Evolutionary conservation across 2,797 vertebrate species (phyloP), one percentile per base, ranked within the genome.

Genomic region (Argentina silus): DNA sequence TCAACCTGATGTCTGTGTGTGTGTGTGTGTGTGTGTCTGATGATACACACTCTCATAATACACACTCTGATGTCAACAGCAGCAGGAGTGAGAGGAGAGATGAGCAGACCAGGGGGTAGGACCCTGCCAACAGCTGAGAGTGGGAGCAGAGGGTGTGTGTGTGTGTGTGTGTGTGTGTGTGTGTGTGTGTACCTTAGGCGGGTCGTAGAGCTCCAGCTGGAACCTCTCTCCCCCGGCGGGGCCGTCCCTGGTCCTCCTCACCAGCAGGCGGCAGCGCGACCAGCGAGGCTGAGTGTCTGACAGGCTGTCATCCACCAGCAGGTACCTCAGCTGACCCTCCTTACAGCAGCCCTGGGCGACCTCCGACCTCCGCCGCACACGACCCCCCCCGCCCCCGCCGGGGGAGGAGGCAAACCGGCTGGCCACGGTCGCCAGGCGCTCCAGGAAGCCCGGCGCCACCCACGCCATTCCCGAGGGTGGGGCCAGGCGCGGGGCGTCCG

Each of bases 131-230:
- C 10, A 47, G 10, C 10, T 47, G 45, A 5, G 45, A 5, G 45
- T 47, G 45, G 5, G 45, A 5, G n/a, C n/a, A n/a, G n/a, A n/a
- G n/a, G n/a, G n/a, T n/a, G n/a, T n/a, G 8, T 9, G 48, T 50
- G 48, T 14, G 48, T 50, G 8, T 50, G 2, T 7, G 48, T 50
- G 48, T 2, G 2, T 50, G 48, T 50, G 48, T 50, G 48, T 50
- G 48, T 50, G 48, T 23, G 17, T 6, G 57, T 93, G 82, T 95
- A 98, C 97, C 96, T 98, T 99, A 79, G 97, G 97, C 0, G 97
- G 97, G 89, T 98, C 97, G 5, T 96, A 98, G 78, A 99, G 95
- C 87, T 98, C 96, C 85, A 99, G 86, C 81, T 95, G 84, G 12
- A 94, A 95, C 23, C 90, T 92, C 44, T 94, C 93, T 0, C 73